phyloP scores from a whole-genome alignment of 2,888 invertebrate species.

The Odiellus spinosus region DNA sequence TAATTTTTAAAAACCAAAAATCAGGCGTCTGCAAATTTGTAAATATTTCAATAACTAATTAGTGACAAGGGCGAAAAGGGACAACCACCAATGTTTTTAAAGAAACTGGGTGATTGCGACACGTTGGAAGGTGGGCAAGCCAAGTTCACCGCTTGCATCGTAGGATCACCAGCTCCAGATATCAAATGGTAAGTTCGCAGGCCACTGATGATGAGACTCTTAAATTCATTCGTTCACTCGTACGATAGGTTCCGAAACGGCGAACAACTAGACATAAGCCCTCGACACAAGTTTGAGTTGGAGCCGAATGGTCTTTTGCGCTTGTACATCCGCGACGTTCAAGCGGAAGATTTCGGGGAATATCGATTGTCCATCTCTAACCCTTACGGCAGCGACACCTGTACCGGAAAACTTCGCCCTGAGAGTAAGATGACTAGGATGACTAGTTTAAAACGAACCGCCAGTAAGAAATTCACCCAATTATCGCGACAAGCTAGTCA shows the following conservation, averaged over 20 bases:
- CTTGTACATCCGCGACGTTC: conserved; percentile 56
- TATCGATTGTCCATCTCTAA: conserved; percentile 70
- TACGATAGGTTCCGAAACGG: conserved; percentile 30
- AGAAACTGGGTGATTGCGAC: conserved; percentile 74
- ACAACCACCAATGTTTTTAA: conserved; percentile 73
- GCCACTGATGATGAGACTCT: not conserved
- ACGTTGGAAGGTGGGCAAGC: conserved; percentile 72
- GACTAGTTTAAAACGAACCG: too few species aligned
- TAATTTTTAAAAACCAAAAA: not conserved
- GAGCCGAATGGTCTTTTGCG: conserved; percentile 52
- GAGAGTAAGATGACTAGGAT: conserved; percentile 41
- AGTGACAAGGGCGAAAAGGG: conserved; percentile 39
- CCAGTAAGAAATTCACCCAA: too few species aligned
- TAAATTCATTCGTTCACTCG: not conserved
- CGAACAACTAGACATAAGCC: conserved; percentile 57
- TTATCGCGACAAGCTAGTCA: too few species aligned
- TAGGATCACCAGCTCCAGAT: conserved; percentile 70
- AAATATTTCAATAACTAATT: not conserved
- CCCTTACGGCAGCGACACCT: conserved; percentile 46
- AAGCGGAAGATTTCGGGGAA: conserved; percentile 55
- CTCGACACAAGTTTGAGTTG: conserved; percentile 63
- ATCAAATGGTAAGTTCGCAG: conserved; percentile 57
- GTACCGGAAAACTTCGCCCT: conserved; percentile 45
- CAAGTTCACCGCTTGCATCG: conserved; percentile 81
- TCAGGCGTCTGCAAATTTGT: not conserved